Percentiles rank a stretch among this genome's conserved stretches.
phyloP scores from a whole-genome alignment of 2,113 vertebrate species.

The Lamprotornis superbus region DNA sequence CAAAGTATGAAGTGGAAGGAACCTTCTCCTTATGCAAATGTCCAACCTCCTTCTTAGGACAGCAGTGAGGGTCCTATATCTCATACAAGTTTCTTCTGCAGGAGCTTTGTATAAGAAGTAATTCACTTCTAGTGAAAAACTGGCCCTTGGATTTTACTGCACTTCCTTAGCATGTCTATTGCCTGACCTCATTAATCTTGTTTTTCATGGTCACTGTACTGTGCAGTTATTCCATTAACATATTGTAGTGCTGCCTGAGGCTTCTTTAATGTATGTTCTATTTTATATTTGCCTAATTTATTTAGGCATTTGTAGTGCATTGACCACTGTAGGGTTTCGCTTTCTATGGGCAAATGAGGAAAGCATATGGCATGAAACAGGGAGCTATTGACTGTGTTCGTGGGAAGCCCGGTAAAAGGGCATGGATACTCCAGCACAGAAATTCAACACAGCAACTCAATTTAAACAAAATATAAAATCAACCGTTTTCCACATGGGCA shows the following conservation, averaged over 20 bases:
- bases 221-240: slow-evolving; percentile 60
- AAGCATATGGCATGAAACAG: slow-evolving; percentile 9
- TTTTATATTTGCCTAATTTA: slow-evolving; percentile 54
- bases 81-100: background rate
- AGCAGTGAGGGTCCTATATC: background rate
- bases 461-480: background rate
- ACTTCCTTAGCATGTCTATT: background rate
- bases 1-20: background rate
- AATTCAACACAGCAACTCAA: background rate
- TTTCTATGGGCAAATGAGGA: background rate
- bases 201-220: slow-evolving; percentile 49
- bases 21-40: background rate
- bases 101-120: background rate
- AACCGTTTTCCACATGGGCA: background rate
- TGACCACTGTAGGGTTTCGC: slow-evolving; percentile 26
- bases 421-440: background rate
- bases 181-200: slow-evolving; percentile 60
- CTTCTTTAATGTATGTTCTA: slow-evolving; percentile 37
- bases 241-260: slow-evolving; percentile 35
- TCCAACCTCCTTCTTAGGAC: background rate
- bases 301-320: slow-evolving; percentile 53
- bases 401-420: background rate
- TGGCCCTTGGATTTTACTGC: background rate
- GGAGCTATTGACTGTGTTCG: background rate
- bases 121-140: background rate